Evolutionary conservation across 2,113 vertebrate species (phyloP), one percentile per base, ranked within the genome.

Genomic region (Salvator merianae): DNA sequence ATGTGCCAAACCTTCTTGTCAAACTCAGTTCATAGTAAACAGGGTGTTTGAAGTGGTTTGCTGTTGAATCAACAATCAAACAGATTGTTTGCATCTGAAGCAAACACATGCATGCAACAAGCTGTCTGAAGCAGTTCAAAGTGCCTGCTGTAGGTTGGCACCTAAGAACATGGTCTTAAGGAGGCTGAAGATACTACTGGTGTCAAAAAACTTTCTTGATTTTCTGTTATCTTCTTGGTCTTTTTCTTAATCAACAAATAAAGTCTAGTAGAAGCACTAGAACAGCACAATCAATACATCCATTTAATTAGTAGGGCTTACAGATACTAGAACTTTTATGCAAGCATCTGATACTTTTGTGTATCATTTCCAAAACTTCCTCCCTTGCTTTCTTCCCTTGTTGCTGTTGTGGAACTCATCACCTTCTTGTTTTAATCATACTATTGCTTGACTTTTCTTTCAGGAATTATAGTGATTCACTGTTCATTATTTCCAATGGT

Each of bases 211-310:
- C 18, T 20, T 59, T 59, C 4, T 20, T 20, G 20, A 59, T 59
- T 59, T 20, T 59, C 16, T 13, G 10, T 14, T 53, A 53, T 14
- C 50, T 53, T 14, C 10, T 50, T 53, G 50, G 16, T 53, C 16
- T 9, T 20, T 20, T 36, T 36, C 76, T 24, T 53, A 59, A 34
- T 38, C 36, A 62, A 77, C 22, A 32, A 77, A 77, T 32, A 36
- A 62, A 38, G 13, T 1, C n/a, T 26, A 26, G 26, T 77, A 36
- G 3, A 14, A 26, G 18, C 71, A 0, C 0, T 2, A 79, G 10
- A 7, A 81, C 22, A 30, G 77, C 85, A 76, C 20, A 0, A 32
- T 80, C 18, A 87, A 55, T 4, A 86, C 85, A 88, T 82, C 7
- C 50, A 36, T 28, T 36, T 28, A 40, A 22, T 62, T 50, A 8